Evolutionary conservation across 1,140 invertebrate species (phyloP), one percentile per base, ranked within the genome.

Genomic region (Archegozetes longisetosus): DNA sequence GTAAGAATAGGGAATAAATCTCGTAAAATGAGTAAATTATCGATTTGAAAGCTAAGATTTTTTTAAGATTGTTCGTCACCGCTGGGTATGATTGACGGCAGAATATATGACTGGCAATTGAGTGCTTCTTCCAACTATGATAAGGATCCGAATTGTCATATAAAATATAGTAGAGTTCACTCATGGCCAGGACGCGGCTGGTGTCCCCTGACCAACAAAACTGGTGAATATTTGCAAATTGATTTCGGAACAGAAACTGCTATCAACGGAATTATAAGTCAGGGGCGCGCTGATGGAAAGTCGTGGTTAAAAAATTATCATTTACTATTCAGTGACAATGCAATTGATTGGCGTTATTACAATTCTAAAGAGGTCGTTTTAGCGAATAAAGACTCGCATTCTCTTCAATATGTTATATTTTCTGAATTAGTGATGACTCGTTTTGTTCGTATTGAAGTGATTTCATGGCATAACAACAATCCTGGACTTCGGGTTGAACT

Each of bases 61-160:
- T n/a, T n/a, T n/a, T n/a, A n/a, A 70, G 70, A 68, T 22, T 74
- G 73, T 61, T 70, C 71, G 20, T 63, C 66, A 25, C 76, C 77
- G 14, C 68, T 79, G 64, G 78, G 78, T 2, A 70, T 79, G 70
- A 78, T 77, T 63, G 74, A 75, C 1, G 77, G 77, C 1, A 67
- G 69, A 3, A 77, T 80, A 49, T 70, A 75, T 66, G 78, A 80
- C 66, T 79, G 78, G 77, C 79, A 80, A 66, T 73, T 80, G 53
- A 74, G 76, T 3, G 75, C 78, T 12, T 77, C 75, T 12, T 78
- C 76, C 20, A 71, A 71, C 2, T 73, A 76, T 77, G 62, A 74
- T 76, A 61, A 77, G 73, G 66, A 78, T 76, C 14, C 32, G 6
- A 40, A 40, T 17, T 40, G 32, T 40, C 6, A 40, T 40, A 40